Base-by-base conservation (phyloP, 2,797 vertebrate genomes). In the Chaenodraco wilsoni region DNA sequence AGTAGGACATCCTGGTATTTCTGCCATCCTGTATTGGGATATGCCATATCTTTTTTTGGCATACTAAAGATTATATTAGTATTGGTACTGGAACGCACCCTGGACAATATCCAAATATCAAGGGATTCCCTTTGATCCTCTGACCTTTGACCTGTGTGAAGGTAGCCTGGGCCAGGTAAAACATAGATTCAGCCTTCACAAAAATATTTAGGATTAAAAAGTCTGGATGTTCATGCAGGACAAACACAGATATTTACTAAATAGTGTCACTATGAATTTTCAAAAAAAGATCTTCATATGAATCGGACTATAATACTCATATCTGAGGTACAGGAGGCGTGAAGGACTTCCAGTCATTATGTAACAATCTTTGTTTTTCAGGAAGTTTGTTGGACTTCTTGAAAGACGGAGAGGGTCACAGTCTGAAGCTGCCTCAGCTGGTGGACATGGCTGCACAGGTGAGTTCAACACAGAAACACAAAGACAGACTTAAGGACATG, bases 361-460 rank as follows among this genome's bases (percentile, higher is more conserved):
- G 45, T 19, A 23, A 46, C 60, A 6, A 6, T 48, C 16, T 63
- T 17, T 56, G 1, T 27, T 63, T 74, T 73, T 62, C 89, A 99
- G 98, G 98, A 72, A 99, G 98, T 88, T 87, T 99, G 89, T 83
- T 99, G 94, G 98, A 98, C 82, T 99, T 98, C 88, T 89, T 99
- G 46, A 99, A 98, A 91, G 95, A 96, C 0, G 95, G 91, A 2
- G 95, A 97, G 0, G 97, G 97, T 0, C 96, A 93, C 78, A 91
- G 78, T 87, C 90, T 99, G 84, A 96, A 93, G 84, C 91, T 99
- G 82, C 97, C 97, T 69, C 95, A 99, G 33, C 90, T 99, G 88
- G 98, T 99, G 76, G 98, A 99, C 91, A 98, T 99, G 97, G 95
- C 97, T 58, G 96, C 97, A 21, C 98, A 99, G 96, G 98, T 97